Evolutionary conservation across 2,888 invertebrate species (phyloP).

Genomic region (Tillus elongatus): DNA sequence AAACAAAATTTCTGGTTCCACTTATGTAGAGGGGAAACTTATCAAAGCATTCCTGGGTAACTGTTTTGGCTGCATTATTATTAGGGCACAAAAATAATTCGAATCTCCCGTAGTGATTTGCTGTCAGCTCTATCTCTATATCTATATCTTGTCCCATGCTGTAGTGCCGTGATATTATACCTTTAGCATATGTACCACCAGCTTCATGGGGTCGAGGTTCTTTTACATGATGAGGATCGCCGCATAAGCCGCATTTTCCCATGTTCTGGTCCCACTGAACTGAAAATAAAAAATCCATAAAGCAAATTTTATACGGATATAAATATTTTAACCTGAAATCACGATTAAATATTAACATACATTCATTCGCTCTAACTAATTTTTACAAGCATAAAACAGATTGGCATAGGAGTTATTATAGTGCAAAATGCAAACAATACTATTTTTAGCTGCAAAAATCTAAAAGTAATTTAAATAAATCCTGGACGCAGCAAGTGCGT

Average conservation of each 20-base stretch:
- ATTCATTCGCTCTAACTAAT: no score
- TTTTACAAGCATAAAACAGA: no score
- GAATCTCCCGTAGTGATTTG: constrained; percentile 82
- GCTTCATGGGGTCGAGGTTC: constrained; percentile 81
- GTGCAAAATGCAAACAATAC: no score
- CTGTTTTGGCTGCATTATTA: constrained; percentile 68
- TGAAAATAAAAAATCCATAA: no score
- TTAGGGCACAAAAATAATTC: constrained; percentile 79
- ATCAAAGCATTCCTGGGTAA: constrained; percentile 76
- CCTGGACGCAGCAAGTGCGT: no score
- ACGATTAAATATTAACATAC: no score
- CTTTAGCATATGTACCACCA: constrained; percentile 77
- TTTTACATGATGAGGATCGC: constrained; percentile 67
- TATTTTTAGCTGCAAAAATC: no score
- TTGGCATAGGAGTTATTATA: no score
- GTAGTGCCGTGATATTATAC: constrained; percentile 73
- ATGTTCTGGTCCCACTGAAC: constrained; percentile 81
- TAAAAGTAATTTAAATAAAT: no score
- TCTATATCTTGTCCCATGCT: constrained; percentile 80
- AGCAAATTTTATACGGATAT: no score
- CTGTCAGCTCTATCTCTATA: constrained; percentile 78
- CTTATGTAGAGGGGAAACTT: constrained; percentile 66
- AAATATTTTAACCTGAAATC: no score
- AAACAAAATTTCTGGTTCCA: constrained; percentile 56
- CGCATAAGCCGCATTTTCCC: constrained; percentile 84